Conservation (phyloP, 2,797 vertebrate species). For the Phoebastria nigripes region DNA sequence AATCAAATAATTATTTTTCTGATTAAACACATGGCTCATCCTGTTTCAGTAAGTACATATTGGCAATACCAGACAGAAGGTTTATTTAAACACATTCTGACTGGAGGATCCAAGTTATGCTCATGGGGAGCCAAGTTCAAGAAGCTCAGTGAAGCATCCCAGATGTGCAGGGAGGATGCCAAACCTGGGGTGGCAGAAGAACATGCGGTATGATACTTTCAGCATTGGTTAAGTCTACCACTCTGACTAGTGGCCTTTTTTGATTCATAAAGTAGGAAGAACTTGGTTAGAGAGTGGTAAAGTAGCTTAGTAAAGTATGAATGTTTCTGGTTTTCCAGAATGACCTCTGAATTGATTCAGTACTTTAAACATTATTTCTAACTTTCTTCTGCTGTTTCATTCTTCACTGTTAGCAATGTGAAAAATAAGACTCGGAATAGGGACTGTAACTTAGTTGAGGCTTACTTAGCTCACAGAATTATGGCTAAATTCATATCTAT, state of each 20-base stretch:
- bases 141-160: not conserved
- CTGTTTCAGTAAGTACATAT: not conserved
- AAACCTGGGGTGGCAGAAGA: not conserved
- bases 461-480: not conserved
- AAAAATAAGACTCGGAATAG: not conserved
- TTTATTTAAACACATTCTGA: not conserved
- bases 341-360: not conserved
- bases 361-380: not conserved
- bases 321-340: not conserved
- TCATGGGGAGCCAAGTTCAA: not conserved
- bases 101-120: not conserved
- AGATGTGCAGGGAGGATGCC: not conserved
- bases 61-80: not conserved
- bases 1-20: not conserved
- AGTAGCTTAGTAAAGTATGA: not conserved
- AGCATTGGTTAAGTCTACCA: not conserved
- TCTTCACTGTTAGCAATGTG: not conserved
- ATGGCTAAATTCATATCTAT: not conserved
- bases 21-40: not conserved
- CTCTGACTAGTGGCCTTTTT: not conserved
- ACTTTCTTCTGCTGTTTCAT: not conserved
- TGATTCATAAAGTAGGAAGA: not conserved
- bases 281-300: not conserved
- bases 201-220: not conserved
- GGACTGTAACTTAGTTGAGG: not conserved